Base-by-base conservation (phyloP, 1,140 invertebrate genomes). In the Nautilus pompilius region DNA sequence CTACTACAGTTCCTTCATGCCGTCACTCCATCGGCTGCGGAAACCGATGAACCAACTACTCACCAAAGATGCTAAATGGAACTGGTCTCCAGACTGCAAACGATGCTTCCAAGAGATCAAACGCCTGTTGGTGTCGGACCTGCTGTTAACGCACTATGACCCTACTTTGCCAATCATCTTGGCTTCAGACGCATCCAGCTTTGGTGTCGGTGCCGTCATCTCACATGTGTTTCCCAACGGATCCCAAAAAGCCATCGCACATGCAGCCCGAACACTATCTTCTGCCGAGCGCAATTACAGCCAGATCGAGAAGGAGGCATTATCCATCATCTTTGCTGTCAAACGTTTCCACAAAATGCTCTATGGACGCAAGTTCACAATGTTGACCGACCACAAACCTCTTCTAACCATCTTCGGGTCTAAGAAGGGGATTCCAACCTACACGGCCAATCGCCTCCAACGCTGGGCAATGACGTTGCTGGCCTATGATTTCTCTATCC, bases 331-430 rank as follows among this genome's bases (percentile, higher is more conserved):
- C 3, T 69, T 77, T 72, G 82, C 77, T 4, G 71, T 87, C 4
- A 74, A 80, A 59, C 82, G 81, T 69, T 87, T 86, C 72, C 76
- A 84, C 29, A 66, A 84, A 33, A 87, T 83, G 67, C 55, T 84
- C 4, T 83, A 72, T 74, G 61, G 60, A 3, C 30, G 29, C 13
- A 26, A 10, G 0, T 59, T 63, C 33, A 53, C 41, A 22, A n/a
- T 66, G 1, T 15, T 63, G 15, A 67, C 65, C 33, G 65, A 67
- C 29, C 65, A 67, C 46, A 53, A 58, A 41, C 65, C 65, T 29
- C 34, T 67, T 5, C 3, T 58, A 13, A 55, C 20, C 28, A 49
- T 58, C 20, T 60, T 45, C 56, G 56, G 24, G 22, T 15, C 22
- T n/a, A 53, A 58, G 17, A 29, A 55, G 3, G 63, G 66, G 22